A percentile compares a stretch with the other conserved stretches of the same genome.
Evolutionary conservation across 2,888 invertebrate genomes (phyloP).

Genomic region (Callinectes sapidus): DNA sequence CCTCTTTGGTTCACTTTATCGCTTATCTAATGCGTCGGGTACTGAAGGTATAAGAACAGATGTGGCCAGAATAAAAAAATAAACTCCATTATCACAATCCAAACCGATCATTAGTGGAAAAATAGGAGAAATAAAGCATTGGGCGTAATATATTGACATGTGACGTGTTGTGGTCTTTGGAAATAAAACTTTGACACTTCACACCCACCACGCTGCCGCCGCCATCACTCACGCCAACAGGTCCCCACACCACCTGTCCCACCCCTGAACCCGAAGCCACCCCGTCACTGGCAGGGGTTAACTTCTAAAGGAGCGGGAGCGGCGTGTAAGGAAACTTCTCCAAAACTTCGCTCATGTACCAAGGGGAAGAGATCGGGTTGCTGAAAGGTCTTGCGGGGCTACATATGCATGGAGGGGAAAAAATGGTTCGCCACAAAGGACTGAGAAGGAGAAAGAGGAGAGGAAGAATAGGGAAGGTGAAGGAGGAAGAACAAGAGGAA

Average conservation of each 20-base stretch:
- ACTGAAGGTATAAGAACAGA: no score
- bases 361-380: constrained; percentile 20
- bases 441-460: not conserved
- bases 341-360: constrained; percentile 10
- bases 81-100: no score
- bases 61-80: no score
- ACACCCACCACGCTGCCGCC: not conserved
- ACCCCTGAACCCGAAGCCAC: not conserved
- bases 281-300: constrained; percentile 15
- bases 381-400: constrained; percentile 18
- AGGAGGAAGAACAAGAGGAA: not conserved
- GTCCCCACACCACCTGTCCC: not conserved
- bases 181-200: not conserved
- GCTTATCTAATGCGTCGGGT: no score
- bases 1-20: no score
- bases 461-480: not conserved
- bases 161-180: not conserved
- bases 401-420: not conserved
- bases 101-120: no score
- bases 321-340: constrained; percentile 22
- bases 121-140: no score
- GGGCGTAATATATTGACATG: no score
- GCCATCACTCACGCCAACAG: constrained; percentile 7
- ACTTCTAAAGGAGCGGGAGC: constrained; percentile 29
- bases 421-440: not conserved